Evolutionary conservation across 2,113 vertebrate genomes (phyloP).

Genomic region (Chiloscyllium plagiosum): DNA sequence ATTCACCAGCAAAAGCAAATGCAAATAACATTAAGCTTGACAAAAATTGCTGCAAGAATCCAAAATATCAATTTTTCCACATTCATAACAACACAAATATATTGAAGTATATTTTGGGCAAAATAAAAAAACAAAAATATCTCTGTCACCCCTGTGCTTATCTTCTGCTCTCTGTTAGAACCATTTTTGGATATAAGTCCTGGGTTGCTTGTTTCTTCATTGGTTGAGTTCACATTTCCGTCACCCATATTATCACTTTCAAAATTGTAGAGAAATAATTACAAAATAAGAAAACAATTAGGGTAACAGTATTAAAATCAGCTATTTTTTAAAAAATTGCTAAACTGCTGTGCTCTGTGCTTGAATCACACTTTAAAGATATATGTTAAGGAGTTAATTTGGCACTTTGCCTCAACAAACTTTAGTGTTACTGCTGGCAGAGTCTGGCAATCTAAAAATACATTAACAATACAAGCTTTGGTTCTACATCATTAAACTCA

Average conservation of each 20-base stretch:
- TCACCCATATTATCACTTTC: neutral
- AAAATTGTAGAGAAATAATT: neutral
- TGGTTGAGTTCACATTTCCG: neutral
- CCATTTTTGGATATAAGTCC: neutral
- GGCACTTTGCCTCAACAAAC: neutral
- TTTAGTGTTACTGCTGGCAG: neutral
- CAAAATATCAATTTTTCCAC: neutral
- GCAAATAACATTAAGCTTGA: neutral
- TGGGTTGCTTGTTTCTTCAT: neutral
- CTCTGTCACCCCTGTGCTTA: neutral
- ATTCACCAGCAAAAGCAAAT: neutral
- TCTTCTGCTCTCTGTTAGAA: neutral
- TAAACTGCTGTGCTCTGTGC: neutral
- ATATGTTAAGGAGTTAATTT: neutral
- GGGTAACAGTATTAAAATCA: neutral
- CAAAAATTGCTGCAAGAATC: neutral
- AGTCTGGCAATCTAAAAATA: neutral
- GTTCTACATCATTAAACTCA: neutral
- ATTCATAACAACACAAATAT: neutral
- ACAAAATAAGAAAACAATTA: neutral
- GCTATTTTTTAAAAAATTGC: neutral
- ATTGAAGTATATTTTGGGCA: neutral
- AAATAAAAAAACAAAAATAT: neutral
- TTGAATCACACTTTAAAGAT: neutral
- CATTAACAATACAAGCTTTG: neutral